Evolutionary conservation across 2,888 invertebrate species (phyloP).

Genomic region (Xanthia togata): DNA sequence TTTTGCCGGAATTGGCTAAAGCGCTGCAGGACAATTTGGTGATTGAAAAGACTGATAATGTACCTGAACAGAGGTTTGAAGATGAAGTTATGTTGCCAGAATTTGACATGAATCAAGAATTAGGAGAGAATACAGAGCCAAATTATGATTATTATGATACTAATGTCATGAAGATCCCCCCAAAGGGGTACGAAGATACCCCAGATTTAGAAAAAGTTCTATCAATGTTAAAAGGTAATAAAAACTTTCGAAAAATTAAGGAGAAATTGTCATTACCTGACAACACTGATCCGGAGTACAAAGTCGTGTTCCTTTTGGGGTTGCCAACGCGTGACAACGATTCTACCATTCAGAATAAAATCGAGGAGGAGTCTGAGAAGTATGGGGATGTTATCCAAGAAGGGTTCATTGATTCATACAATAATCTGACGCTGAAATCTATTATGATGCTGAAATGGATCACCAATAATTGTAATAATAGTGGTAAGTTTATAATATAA

Average conservation of each 20-base stretch:
- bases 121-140: conserved; percentile 76
- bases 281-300: conserved; percentile 77
- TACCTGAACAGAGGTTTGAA: conserved; percentile 80
- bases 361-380: conserved; percentile 92
- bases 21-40: conserved; percentile 78
- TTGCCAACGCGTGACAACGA: conserved; percentile 89
- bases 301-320: conserved; percentile 90
- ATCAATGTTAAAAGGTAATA: conserved; percentile 73
- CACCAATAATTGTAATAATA: conserved; percentile 91
- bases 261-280: conserved; percentile 55
- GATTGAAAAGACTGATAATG: conserved; percentile 73
- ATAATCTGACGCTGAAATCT: conserved; percentile 96
- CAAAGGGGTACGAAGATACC: conserved; percentile 80
- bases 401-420: conserved; percentile 95
- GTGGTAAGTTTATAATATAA: conserved; percentile 77
- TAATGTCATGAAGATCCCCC: conserved; percentile 88
- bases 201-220: conserved; percentile 78
- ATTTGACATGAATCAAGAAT: conserved; percentile 85
- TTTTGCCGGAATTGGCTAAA: conserved; percentile 83
- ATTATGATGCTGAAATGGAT: conserved; percentile 96
- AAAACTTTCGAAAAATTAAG: conserved; percentile 71
- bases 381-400: conserved; percentile 96
- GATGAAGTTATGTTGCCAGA: conserved; percentile 82
- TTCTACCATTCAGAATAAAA: conserved; percentile 91
- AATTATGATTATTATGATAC: conserved; percentile 81